Percentiles rank a stretch among this genome's conserved stretches.
phyloP scores from a whole-genome alignment of 2,888 invertebrate genomes.

The Spodoptera littoralis region DNA sequence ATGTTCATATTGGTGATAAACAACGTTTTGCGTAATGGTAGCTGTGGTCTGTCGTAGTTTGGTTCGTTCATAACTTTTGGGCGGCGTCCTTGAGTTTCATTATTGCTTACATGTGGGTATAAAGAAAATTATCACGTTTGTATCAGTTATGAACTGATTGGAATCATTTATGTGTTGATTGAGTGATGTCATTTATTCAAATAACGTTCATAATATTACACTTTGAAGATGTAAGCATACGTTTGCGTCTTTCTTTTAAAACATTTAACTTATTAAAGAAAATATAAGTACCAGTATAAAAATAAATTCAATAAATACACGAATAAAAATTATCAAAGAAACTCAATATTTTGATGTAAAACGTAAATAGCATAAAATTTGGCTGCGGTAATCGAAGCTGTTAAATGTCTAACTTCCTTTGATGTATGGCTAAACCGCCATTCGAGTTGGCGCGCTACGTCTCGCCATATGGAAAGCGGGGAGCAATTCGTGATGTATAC shows the following conservation, averaged over 20 bases:
- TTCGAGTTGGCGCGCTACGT: conserved; percentile 12
- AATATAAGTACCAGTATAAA: no score
- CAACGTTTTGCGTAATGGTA: conserved; percentile 36
- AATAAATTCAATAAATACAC: not conserved
- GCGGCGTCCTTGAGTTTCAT: not conserved
- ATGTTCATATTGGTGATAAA: conserved; percentile 50
- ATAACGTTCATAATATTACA: no score
- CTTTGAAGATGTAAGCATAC: no score
- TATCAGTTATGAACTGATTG: not conserved
- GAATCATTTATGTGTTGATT: no score
- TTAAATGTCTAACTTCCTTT: conserved; percentile 44
- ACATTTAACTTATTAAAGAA: no score
- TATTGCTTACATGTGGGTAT: not conserved
- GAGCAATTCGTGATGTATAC: conserved; percentile 25
- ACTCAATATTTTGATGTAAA: conserved; percentile 1
- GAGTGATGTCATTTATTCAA: no score
- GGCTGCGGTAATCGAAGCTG: conserved; percentile 33
- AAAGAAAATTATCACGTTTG: not conserved
- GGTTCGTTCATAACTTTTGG: conserved; percentile 30
- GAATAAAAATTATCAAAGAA: conserved; percentile 7
- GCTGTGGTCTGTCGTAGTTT: conserved; percentile 30
- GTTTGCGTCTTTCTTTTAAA: no score
- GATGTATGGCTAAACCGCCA: conserved; percentile 34
- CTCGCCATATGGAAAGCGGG: conserved; percentile 10
- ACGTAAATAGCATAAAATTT: conserved; percentile 19